Evolutionary conservation across 2,888 invertebrate genomes (phyloP).

Genomic region (Belgica antarctica): DNA sequence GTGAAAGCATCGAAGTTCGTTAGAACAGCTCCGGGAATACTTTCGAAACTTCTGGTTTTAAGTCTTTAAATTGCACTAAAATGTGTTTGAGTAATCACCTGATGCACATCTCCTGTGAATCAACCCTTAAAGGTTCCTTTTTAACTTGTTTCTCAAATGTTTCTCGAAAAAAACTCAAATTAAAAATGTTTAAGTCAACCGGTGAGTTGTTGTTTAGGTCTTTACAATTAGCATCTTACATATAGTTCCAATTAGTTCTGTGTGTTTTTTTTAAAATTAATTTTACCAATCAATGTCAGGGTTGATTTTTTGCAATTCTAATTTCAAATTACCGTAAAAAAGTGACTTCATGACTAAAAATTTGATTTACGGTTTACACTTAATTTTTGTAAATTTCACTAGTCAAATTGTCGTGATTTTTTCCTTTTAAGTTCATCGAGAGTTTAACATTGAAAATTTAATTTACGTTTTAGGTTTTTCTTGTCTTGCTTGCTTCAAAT

Average conservation of each 20-base stretch:
- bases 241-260: background rate
- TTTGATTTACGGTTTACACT: constrained; percentile 37
- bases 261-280: constrained; percentile 1
- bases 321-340: constrained; percentile 20
- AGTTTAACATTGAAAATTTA: constrained; percentile 16
- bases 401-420: constrained; percentile 13
- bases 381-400: constrained; percentile 39
- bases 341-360: constrained; percentile 35
- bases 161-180: no score
- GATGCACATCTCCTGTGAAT: no score
- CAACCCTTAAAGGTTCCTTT: no score
- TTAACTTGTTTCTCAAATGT: no score
- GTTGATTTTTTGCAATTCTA: constrained; percentile 2
- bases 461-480: background rate
- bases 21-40: no score
- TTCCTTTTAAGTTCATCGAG: constrained; percentile 4
- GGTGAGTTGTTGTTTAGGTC: background rate
- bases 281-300: constrained; percentile 12
- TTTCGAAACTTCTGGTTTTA: no score
- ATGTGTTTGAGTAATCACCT: no score
- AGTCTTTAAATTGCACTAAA: no score
- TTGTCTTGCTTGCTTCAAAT: background rate
- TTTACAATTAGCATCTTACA: background rate
- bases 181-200: no score
- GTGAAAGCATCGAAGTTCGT: no score